Percentiles rank a stretch among this genome's conserved stretches.
These are phyloP conservation scores for Drosophila colorata DNA, from an alignment of 2,888 invertebrate species.

Conservation along the genomic window DNA sequence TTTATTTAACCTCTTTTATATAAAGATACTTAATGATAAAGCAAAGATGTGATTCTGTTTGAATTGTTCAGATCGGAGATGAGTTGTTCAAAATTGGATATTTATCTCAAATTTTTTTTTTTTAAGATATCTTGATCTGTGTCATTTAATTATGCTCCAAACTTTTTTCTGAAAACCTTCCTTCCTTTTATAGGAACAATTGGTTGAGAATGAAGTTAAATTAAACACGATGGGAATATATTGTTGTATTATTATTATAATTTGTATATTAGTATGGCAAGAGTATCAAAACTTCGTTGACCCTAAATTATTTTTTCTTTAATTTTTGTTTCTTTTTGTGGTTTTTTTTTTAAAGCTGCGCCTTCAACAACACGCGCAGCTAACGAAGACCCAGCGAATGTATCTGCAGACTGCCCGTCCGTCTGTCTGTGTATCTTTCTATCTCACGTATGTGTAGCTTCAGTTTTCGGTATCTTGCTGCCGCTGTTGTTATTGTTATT, in stretches of 20 bases:
- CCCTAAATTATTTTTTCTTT: not conserved
- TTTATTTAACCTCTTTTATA: not conserved
- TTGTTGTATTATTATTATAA: too few species aligned
- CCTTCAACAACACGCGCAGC: slow-evolving; percentile 42
- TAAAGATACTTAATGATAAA: too few species aligned
- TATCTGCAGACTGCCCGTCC: slow-evolving; percentile 55
- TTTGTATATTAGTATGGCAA: not conserved
- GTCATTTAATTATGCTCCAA: too few species aligned
- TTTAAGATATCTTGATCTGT: too few species aligned
- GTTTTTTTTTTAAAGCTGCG: slow-evolving; percentile 30
- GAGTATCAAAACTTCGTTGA: slow-evolving; percentile 15
- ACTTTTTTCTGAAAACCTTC: too few species aligned
- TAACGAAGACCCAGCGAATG: slow-evolving; percentile 47
- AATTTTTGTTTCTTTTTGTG: slow-evolving; percentile 21
- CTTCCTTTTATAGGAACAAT: too few species aligned
- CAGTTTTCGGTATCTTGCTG: slow-evolving; percentile 42
- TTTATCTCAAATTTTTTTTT: too few species aligned
- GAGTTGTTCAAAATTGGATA: too few species aligned
- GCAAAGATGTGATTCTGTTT: too few species aligned
- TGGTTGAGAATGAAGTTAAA: too few species aligned
- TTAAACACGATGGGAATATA: too few species aligned
- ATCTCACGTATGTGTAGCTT: slow-evolving; percentile 58
- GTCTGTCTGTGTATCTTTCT: slow-evolving; percentile 35
- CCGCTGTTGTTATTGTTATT: slow-evolving; percentile 70
- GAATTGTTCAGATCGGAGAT: too few species aligned